A percentile compares a stretch with the other conserved stretches of the same genome.
These are phyloP conservation scores for Drosophila trichaetosa DNA, from an alignment of 2,888 invertebrate species.

Conservation along the genomic window DNA sequence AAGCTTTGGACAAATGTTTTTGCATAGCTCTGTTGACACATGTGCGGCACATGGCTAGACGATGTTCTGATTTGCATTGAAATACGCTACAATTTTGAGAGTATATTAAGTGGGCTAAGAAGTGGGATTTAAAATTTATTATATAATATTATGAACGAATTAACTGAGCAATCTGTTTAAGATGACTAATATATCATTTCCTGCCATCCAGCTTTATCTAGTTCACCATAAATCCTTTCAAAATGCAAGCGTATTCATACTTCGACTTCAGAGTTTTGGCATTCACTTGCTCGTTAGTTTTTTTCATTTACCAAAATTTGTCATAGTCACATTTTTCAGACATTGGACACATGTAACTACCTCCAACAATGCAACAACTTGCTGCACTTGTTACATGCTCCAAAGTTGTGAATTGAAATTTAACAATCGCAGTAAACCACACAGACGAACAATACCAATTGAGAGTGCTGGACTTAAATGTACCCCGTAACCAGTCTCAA, in stretches of 20 bases:
- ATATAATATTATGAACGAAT: background rate
- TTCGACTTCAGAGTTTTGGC: background rate
- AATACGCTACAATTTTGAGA: conserved; percentile 24
- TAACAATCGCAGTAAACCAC: conserved; percentile 52
- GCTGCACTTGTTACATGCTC: conserved; percentile 69
- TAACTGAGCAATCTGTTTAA: background rate
- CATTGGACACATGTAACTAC: conserved; percentile 61
- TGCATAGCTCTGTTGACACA: conserved; percentile 48
- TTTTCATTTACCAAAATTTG: conserved; percentile 43
- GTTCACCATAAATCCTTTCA: background rate
- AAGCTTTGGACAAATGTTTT: conserved; percentile 57
- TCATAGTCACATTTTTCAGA: conserved; percentile 41
- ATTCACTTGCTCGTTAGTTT: conserved; percentile 24
- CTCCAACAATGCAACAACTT: conserved; percentile 72
- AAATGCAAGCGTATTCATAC: conserved; percentile 9
- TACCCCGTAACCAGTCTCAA: conserved; percentile 16
- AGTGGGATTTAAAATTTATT: background rate
- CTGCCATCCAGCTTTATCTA: background rate
- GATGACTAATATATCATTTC: background rate
- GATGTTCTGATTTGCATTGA: conserved; percentile 46
- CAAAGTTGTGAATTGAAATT: conserved; percentile 75
- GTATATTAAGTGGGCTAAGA: background rate
- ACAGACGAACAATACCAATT: conserved; percentile 8
- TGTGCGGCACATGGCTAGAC: conserved; percentile 47
- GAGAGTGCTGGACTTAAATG: background rate